Evolutionary conservation across 2,797 vertebrate species (phyloP), one percentile per base, ranked within the genome.

Genomic region (Saxicola maurus): DNA sequence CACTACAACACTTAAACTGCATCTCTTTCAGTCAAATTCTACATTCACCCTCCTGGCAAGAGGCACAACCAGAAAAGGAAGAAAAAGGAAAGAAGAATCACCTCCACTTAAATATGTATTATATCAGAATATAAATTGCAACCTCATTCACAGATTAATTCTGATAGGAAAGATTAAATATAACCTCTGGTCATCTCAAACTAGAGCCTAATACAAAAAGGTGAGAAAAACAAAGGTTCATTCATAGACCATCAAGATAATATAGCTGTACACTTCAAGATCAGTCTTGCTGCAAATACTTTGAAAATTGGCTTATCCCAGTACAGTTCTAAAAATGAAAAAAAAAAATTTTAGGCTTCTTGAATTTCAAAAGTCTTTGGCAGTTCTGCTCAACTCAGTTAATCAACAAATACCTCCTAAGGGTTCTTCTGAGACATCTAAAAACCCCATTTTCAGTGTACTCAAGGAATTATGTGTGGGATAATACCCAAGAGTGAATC

Each of bases 321-420:
- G 4, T 62, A 14, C 2, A 5, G 68, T 52, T 93, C 66, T 86
- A 77, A 91, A 87, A 93, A 91, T 52, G 38, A 93, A 56, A 7
- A 13, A 7, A 14, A 46, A 31, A n/a, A 42, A 86, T 43, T 1
- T 4, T 82, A 71, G 45, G 31, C 49, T 93, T 93, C 95, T 94
- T 95, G 76, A 84, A 72, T 95, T 96, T 91, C 61, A 3, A 15
- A 95, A 81, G 61, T 79, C 53, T 89, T 86, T 89, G 82, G 91
- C 86, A 84, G 72, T 60, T 94, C 75, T 94, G 52, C 62, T 87
- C 52, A 94, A 81, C 48, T 80, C 87, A 95, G 72, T 95, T 96
- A 90, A 94, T 95, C 91, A 95, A 91, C 31, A 68, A 94, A 84
- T 91, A 90, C 42, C 74, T 93, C 94, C 90, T 95, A 92, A 90